Conservation (phyloP, 2,797 vertebrate genomes). For the Pogoniulus pusillus region DNA sequence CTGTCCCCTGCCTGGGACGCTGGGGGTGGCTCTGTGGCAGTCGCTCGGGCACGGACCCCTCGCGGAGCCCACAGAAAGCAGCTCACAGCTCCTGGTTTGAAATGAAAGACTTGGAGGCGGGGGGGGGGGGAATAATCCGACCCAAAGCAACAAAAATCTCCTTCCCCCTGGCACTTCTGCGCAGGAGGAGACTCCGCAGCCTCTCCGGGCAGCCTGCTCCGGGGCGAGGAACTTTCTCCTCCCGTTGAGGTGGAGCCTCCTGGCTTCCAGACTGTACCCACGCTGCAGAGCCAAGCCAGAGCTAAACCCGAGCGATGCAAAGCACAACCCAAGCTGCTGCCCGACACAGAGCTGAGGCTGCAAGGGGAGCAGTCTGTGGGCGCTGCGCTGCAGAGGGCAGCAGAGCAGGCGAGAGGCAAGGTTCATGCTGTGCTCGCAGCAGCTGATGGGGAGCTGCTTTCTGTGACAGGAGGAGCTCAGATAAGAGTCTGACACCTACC, state of each 20-base stretch:
- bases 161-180: not conserved
- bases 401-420: not conserved
- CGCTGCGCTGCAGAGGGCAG: no score
- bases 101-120: no score
- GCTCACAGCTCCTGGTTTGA: not conserved
- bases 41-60: not conserved
- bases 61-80: not conserved
- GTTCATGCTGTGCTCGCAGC: not conserved
- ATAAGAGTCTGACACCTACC: not conserved
- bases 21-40: rapidly evolving
- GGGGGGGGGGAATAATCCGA: no score
- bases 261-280: not conserved
- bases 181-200: no score
- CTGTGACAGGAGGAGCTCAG: not conserved
- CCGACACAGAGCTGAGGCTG: not conserved
- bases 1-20: not conserved
- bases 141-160: rapidly evolving
- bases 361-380: no score
- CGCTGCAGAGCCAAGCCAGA: rapidly evolving
- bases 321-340: not conserved
- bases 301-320: not conserved
- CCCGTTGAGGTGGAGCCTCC: no score
- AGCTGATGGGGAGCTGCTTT: not conserved
- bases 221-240: no score
- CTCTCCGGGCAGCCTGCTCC: no score